Percentiles rank a stretch among this genome's conserved stretches.
These are phyloP conservation scores for Catagonus wagneri DNA, from an alignment of 2,113 vertebrate genomes.

Conservation along the genomic window DNA sequence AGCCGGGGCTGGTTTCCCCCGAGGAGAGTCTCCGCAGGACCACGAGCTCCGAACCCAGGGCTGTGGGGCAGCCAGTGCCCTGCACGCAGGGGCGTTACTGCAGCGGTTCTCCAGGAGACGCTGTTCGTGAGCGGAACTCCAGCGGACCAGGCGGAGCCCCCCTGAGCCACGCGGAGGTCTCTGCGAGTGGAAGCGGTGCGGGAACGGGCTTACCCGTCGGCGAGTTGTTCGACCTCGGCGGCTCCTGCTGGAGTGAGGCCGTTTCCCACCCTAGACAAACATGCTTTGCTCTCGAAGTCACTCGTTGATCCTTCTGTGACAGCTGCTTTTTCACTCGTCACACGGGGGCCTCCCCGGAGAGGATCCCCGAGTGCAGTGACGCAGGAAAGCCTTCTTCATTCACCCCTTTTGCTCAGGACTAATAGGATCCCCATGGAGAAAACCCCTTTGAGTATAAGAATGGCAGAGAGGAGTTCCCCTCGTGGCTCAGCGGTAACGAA, in stretches of 20 bases:
- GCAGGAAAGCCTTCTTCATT: background rate
- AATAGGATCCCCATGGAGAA: background rate
- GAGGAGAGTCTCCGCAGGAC: background rate
- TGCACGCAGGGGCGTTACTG: background rate
- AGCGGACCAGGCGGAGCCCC: background rate
- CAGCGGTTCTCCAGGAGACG: background rate
- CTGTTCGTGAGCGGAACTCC: background rate
- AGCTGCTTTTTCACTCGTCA: background rate
- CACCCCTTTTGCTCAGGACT: background rate
- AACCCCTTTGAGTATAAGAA: background rate
- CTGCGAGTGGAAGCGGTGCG: background rate
- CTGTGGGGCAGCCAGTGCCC: background rate
- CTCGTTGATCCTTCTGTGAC: background rate
- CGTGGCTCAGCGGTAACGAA: no score
- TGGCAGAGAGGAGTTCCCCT: no score
- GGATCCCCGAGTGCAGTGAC: background rate
- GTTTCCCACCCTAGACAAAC: background rate
- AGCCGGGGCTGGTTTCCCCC: background rate
- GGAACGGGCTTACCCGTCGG: background rate
- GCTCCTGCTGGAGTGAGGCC: no score
- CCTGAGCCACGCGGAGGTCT: accelerated
- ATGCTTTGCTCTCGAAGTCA: background rate
- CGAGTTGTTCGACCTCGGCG: background rate
- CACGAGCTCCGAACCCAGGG: background rate
- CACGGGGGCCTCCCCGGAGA: background rate